Conservation (phyloP, 92 coral and sea anemone genomes). For the Palythoa grandis region DNA sequence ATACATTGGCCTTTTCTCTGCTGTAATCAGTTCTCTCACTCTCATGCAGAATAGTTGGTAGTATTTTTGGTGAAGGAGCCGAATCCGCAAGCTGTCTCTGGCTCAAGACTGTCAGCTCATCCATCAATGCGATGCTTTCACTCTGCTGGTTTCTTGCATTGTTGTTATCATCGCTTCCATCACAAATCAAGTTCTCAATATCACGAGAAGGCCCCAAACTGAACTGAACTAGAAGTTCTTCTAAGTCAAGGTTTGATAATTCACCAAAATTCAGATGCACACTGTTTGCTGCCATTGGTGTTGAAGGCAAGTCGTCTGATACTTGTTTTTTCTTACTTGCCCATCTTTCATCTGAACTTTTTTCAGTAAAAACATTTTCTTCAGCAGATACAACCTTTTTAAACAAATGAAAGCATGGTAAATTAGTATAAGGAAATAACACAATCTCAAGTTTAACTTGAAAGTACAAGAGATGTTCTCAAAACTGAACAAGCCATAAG, state of each 20-base stretch:
- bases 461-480: no score
- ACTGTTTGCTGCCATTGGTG: slow-evolving; percentile 27
- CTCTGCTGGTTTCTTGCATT: slow-evolving; percentile 42
- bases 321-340: neutral
- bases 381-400: neutral
- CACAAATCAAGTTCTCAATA: slow-evolving; percentile 37
- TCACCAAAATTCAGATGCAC: slow-evolving; percentile 48
- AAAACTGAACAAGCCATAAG: no score
- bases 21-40: neutral
- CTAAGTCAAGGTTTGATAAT: slow-evolving; percentile 66
- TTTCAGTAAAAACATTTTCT: slow-evolving; percentile 9
- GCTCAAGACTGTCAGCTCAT: slow-evolving; percentile 67
- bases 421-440: no score
- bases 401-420: neutral
- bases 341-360: slow-evolving; percentile 49
- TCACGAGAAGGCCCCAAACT: slow-evolving; percentile 20
- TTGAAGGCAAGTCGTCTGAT: slow-evolving; percentile 1
- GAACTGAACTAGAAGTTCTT: slow-evolving; percentile 48
- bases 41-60: neutral
- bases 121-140: slow-evolving; percentile 64
- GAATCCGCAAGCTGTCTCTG: slow-evolving; percentile 73
- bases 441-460: no score
- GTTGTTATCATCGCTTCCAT: slow-evolving; percentile 49
- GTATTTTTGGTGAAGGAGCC: neutral
- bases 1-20: neutral